A percentile compares a stretch with the other conserved stretches of the same genome.
phyloP scores from a whole-genome alignment of 2,797 vertebrate genomes.

The Parauchenoglanis ngamensis region DNA sequence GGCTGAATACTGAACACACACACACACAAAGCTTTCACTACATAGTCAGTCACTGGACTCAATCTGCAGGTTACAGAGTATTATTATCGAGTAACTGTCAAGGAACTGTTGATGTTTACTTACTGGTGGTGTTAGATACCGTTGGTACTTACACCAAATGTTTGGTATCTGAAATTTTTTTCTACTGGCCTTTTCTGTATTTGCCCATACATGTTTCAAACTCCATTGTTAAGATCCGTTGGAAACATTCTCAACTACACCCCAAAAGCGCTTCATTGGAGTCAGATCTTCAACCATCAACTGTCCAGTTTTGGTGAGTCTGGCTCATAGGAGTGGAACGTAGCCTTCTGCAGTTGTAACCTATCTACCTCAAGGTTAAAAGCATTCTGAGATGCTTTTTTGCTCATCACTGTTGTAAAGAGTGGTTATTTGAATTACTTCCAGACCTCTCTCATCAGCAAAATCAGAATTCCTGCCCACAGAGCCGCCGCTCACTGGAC shows the following conservation, averaged over 20 bases:
- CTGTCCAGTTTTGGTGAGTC: background rate
- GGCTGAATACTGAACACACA: conserved; percentile 62
- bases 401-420: background rate
- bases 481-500: background rate
- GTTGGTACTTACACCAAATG: background rate
- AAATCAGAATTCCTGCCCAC: background rate
- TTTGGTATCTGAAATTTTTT: background rate
- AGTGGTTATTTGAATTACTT: background rate
- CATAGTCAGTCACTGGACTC: background rate
- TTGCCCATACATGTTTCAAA: background rate
- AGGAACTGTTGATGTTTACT: background rate
- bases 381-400: background rate
- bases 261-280: background rate
- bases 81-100: background rate
- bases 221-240: background rate
- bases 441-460: background rate
- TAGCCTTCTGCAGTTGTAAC: background rate
- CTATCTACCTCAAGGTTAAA: background rate
- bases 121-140: background rate
- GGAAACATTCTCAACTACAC: background rate
- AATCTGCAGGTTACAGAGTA: background rate
- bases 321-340: background rate
- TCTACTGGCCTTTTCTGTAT: too few relatives aligned
- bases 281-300: background rate
- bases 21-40: conserved; percentile 3